Percentiles rank a stretch among this genome's conserved stretches.
phyloP scores from a whole-genome alignment of 1,140 invertebrate species.

The Ruditapes philippinarum region DNA sequence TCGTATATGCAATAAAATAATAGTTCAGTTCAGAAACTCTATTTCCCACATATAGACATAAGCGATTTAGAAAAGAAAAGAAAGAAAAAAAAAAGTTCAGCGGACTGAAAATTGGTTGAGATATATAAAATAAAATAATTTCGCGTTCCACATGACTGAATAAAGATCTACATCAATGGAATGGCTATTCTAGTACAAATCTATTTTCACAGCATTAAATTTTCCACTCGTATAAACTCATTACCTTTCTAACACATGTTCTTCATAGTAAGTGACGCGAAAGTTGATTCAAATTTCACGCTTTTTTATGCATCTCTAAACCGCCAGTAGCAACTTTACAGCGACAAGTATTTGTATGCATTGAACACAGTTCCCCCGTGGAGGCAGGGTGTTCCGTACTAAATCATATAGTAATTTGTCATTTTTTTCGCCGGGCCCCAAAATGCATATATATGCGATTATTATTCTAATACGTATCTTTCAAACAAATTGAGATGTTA shows the following conservation, averaged over 20 bases:
- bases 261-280: neutral
- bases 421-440: neutral
- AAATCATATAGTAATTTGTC: neutral
- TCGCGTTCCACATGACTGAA: neutral
- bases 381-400: neutral
- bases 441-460: conserved; percentile 20
- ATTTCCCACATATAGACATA: no score
- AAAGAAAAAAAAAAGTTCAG: no score
- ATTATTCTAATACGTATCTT: conserved; percentile 34
- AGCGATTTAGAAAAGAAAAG: no score
- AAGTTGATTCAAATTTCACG: conserved; percentile 15
- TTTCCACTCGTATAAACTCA: conserved; percentile 33
- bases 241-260: conserved; percentile 29
- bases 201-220: conserved; percentile 28
- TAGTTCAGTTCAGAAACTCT: no score
- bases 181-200: conserved; percentile 27
- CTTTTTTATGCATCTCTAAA: neutral
- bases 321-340: neutral
- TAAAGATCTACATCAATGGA: conserved; percentile 4
- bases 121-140: no score
- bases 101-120: no score
- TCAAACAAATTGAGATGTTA: conserved; percentile 27
- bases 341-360: conserved; percentile 17
- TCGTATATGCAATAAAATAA: no score
- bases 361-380: neutral